A percentile compares a stretch with the other conserved stretches of the same genome.
These are phyloP conservation scores for Phyllostomus discolor DNA, from an alignment of 2,113 vertebrate genomes.

Conservation along the genomic window DNA sequence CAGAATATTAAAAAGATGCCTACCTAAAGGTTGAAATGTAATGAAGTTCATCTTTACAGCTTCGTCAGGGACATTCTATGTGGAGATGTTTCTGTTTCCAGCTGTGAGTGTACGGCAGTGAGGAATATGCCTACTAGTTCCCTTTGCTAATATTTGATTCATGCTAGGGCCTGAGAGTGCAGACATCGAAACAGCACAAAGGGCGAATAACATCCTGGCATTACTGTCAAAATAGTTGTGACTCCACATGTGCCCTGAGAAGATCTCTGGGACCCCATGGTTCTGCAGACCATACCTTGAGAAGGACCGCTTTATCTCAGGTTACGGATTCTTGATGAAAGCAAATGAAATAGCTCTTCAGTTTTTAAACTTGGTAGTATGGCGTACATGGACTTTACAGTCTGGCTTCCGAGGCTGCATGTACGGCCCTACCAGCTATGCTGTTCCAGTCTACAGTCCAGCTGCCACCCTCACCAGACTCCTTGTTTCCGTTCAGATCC, in stretches of 20 bases:
- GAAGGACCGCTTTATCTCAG: background rate
- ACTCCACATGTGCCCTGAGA: background rate
- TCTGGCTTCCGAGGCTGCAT: background rate
- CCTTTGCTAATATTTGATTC: background rate
- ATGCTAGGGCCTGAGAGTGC: background rate
- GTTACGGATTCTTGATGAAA: background rate
- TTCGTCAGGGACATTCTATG: background rate
- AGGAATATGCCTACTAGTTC: background rate
- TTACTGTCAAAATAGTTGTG: background rate
- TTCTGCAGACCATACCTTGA: background rate
- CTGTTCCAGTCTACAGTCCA: background rate
- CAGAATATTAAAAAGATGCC: background rate
- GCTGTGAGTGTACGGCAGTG: too few species aligned
- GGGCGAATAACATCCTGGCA: background rate
- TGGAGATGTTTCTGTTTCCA: background rate
- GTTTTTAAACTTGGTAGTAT: background rate
- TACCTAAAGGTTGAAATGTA: background rate
- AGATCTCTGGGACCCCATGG: background rate
- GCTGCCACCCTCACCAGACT: background rate
- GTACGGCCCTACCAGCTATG: background rate
- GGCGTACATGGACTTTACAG: too few species aligned
- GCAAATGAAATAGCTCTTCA: background rate
- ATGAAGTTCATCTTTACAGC: background rate
- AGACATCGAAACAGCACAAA: background rate
- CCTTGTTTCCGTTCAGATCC: background rate